Base-by-base conservation (phyloP, 1,140 invertebrate genomes). In the Hyles euphorbiae region DNA sequence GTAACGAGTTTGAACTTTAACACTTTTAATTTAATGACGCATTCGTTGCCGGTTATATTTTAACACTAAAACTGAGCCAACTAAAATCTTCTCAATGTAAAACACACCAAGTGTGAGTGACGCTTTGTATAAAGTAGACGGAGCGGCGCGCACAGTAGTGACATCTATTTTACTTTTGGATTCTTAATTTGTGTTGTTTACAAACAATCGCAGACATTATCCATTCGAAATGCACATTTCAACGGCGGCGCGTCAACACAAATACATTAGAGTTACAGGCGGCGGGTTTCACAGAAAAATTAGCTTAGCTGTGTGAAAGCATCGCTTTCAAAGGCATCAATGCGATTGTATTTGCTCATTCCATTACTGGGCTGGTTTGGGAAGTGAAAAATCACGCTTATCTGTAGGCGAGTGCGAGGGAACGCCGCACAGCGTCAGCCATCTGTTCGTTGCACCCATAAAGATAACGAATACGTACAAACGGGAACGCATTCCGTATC, bases 391-490 rank as follows among this genome's bases (percentile, higher is more conserved):
- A 83, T 85, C 82, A 86, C 80, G 83, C 81, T 86, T 87, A 88
- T 87, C 83, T 85, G 72, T 68, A 60, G 59, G 73, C 68, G 78
- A 79, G 83, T 79, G 79, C 65, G 56, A 74, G 72, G 74, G 71
- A 81, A 74, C 81, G 72, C 74, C 77, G 84, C 78, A 67, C 67
- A 65, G 70, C 61, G 63, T 59, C 69, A 81, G 77, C 74, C 84
- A 85, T 87, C 82, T 88, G 85, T 88, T 86, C 85, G 83, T 86
- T 88, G 85, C 85, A 85, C 83, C 76, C 85, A 81, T 83, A 82
- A 76, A 83, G 83, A 87, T 87, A 87, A 87, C 76, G 76, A 78
- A 77, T 78, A 70, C 70, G 76, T 78, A 77, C 70, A 72, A 81
- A 77, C 68, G 72, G 80, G 74, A 73, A 78, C 63, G 72, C 72